Evolutionary conservation across 2,888 invertebrate genomes (phyloP), one percentile per base, ranked within the genome.

Genomic region (Gryllus longicercus): DNA sequence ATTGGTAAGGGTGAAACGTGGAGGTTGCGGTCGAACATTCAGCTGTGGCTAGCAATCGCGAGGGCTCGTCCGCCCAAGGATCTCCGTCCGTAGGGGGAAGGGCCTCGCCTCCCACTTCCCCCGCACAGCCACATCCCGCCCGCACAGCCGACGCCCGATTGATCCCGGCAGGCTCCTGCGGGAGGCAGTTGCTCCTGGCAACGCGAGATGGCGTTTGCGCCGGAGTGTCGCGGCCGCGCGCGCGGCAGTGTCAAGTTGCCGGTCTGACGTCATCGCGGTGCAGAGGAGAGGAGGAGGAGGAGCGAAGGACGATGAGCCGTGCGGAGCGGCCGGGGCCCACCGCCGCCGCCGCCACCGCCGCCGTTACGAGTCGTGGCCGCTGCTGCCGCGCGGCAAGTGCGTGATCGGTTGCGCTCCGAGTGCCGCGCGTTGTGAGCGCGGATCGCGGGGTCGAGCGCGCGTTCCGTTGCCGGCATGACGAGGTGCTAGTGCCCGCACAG

Each of bases 121-220:
- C 38, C 38, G 38, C 38, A 38, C 38, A 38, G 38, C 38, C 38
- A 38, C 38, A 8, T 38, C 38, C n/a, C n/a, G n/a, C n/a, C 38
- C 21, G 21, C n/a, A 74, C 74, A 74, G 23, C 23, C 74, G 23
- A 74, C n/a, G 10, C 14, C 21, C 23, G 38, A 76, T 76, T 38
- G 76, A 76, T 23, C n/a, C 78, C 78, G 75, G 80, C 80, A 78
- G 78, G 16, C 63, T 38, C 63, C 63, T 18, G 23, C 25, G 25
- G 76, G 80, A 80, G 78, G 80, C 63, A 75, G 80, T 78, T 51
- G 78, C 80, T 76, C 74, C 23, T 80, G 25, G 80, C 80, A 80
- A 80, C 80, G 63, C 78, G 75, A 80, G 80, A 80, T 80, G 78
- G 80, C 78, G 80, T 78, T 51, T 78, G 80, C 80, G 75, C 74